These are phyloP conservation scores for Montipora sp. DNA, from an alignment of 64 coral and sea anemone species.

Conservation along the genomic window DNA sequence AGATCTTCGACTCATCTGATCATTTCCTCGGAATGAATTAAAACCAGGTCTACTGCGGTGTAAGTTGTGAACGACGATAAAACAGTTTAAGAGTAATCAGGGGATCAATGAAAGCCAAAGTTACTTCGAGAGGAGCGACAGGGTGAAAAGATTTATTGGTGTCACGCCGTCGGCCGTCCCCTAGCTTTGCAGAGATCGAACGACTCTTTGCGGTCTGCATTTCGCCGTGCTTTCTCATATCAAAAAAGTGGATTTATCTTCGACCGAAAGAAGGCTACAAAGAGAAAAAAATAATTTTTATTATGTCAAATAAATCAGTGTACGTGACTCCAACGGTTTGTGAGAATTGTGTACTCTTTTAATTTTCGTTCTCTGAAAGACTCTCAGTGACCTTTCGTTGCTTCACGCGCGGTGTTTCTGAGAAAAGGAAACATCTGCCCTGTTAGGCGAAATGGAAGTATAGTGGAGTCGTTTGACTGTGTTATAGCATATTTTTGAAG, in stretches of 20 bases:
- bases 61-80: neutral
- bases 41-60: neutral
- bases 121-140: neutral
- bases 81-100: neutral
- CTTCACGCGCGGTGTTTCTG: constrained; percentile 4
- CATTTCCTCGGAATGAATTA: neutral
- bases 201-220: neutral
- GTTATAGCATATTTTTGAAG: neutral
- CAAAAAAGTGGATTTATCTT: neutral
- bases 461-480: neutral
- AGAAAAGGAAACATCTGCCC: neutral
- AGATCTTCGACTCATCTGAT: neutral
- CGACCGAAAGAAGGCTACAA: neutral
- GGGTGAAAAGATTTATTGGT: neutral
- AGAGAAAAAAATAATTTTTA: neutral
- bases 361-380: neutral
- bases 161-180: constrained; percentile 4
- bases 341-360: constrained; percentile 1
- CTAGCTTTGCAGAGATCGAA: neutral
- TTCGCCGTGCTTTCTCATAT: neutral
- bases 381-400: neutral
- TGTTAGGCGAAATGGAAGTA: neutral
- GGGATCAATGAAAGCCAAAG: constrained; percentile 6
- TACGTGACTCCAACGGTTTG: neutral
- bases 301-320: neutral